These are phyloP conservation scores for Pelagia noctiluca DNA, from an alignment of 30 jellyfish, hydroid and myxozoan genomes.

Conservation along the genomic window DNA sequence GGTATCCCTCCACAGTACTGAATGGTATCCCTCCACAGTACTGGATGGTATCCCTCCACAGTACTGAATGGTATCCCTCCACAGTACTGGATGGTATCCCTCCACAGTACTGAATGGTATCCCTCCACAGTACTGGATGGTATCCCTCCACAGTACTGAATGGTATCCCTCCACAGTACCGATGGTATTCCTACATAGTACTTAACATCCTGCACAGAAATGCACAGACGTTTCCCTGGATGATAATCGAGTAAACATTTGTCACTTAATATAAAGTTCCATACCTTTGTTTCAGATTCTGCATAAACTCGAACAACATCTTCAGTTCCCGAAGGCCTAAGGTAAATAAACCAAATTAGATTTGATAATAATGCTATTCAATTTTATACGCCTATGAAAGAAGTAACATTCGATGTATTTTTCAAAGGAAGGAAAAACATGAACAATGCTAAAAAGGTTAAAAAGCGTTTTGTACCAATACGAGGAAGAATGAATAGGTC, in stretches of 20 bases:
- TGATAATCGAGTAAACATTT: neutral
- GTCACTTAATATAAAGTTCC: too few relatives aligned
- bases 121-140: neutral
- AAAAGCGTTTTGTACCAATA: too few relatives aligned
- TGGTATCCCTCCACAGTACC: neutral
- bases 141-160: neutral
- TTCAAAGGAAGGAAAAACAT: too few relatives aligned
- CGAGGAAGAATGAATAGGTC: too few relatives aligned
- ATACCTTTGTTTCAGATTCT: constrained; percentile 90
- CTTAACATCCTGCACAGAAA: neutral
- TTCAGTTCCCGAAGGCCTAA: constrained; percentile 99
- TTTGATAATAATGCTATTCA: too few relatives aligned
- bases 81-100: neutral
- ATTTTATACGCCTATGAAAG: too few relatives aligned
- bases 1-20: too few relatives aligned
- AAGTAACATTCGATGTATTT: too few relatives aligned
- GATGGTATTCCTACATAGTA: neutral
- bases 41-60: too few relatives aligned
- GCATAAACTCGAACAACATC: constrained; percentile 97
- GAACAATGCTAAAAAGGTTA: too few relatives aligned
- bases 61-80: too few relatives aligned
- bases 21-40: too few relatives aligned
- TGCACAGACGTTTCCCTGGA: neutral
- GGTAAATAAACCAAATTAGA: neutral
- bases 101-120: neutral